Evolutionary conservation across 2,888 invertebrate species (phyloP), one percentile per base, ranked within the genome.

Genomic region (Xestia c-nigrum): DNA sequence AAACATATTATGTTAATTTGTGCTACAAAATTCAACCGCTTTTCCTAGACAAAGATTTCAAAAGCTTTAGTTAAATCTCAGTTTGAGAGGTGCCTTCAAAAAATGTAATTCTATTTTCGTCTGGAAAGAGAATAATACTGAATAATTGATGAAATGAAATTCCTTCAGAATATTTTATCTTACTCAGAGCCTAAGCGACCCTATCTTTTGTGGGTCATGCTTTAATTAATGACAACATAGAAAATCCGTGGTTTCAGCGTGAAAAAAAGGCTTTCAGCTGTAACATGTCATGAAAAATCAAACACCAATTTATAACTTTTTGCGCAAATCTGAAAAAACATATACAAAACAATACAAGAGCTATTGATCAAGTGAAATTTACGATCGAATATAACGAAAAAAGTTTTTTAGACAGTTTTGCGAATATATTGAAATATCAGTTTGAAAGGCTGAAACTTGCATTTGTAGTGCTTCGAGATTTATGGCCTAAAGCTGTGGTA

Each of bases 351-450:
- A 59, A 57, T 75, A 72, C 70, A 52, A 50, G 55, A 76, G 52
- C 77, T n/a, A 87, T 87, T 80, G 55, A 82, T 87, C 87, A 84
- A 74, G 55, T 19, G 43, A 71, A 79, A 80, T 76, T 82, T 72
- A 79, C 72, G 75, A 76, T 50, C 64, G 65, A 68, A 76, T n/a
- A 50, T 10, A 59, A 40, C 38, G 59, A 63, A 74, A 78, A 79
- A 78, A 72, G 24, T 55, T 81, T 75, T 67, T 68, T n/a, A 43
- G 43, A 57, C 43, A 67, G 61, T 77, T 77, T 81, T 72, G 14
- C 40, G 66, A 75, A 80, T 68, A 43, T 74, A 84, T 83, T 80
- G 76, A 80, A 80, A 80, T 80, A 84, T 79, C 31, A 71, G 40
- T 46, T 78, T 59, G 61, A 75, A 43, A 67, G 68, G 66, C n/a